Base-by-base conservation (phyloP, 2,888 invertebrate genomes). In the Melanargia galathea region DNA sequence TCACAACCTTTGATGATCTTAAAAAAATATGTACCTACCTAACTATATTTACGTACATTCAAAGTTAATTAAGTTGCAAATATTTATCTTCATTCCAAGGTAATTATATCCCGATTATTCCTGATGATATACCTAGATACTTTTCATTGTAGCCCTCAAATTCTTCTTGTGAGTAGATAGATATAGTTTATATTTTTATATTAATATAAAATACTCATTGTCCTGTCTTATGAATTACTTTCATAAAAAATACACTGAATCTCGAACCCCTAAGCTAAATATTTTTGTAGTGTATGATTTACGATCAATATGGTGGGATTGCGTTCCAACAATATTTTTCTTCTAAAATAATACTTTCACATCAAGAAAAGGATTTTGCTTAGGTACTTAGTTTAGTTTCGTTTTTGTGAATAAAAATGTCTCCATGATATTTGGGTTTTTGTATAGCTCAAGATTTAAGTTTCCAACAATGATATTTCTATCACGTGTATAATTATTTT, bases 211-310 rank as follows among this genome's bases (percentile, higher is more conserved):
- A 10, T 35, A 35, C 4, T 13, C 13, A 35, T 13, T 2, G 43
- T 18, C 16, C 7, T 43, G 43, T 18, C 18, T 8, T 18, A 16
- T 2, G 18, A 43, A 43, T 16, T 43, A 18, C 18, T 43, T 22
- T 46, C 22, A 46, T 46, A 20, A 22, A 46, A 51, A 45, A n/a
- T 30, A 49, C n/a, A 49, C 33, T 26, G 26, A 38, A 45, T 38
- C 18, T 62, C 26, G 56, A 56, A 60, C 60, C 40, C 48, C 43
- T 35, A 40, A 59, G 52, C 51, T 52, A 62, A 56, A 67, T 67
- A 67, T 67, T 67, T 67, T 57, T 60, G 59, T 67, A 67, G 60
- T 64, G 51, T 52, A 60, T 67, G 66, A 67, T 67, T 67, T 67
- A 67, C 60, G 64, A 59, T 59, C 60, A 60, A 62, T 62, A 62